Percentiles rank a stretch among this genome's conserved stretches.
These are phyloP conservation scores for Crotalus viridis DNA, from an alignment of 2,113 vertebrate species.

Conservation along the genomic window DNA sequence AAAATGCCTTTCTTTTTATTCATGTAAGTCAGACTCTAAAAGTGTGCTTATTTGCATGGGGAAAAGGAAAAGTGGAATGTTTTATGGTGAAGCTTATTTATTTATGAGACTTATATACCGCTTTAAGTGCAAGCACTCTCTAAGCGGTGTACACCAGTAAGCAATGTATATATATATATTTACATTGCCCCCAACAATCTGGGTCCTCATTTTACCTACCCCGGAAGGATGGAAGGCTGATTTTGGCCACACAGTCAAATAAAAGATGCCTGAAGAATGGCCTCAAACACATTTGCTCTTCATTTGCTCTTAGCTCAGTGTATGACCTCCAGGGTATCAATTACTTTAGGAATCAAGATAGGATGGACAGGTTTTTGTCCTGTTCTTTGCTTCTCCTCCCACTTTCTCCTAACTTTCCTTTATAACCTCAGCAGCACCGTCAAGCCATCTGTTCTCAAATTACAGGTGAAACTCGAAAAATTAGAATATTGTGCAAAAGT, in stretches of 20 bases:
- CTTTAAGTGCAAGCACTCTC: no score
- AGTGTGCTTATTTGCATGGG: not conserved
- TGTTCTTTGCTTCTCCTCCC: not conserved
- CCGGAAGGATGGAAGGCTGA: no score
- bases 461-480: not conserved
- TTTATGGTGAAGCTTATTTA: constrained; percentile 1
- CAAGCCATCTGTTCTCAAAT: not conserved
- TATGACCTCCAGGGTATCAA: not conserved
- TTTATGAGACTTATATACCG: no score
- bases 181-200: no score
- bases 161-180: no score
- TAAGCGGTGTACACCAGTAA: no score
- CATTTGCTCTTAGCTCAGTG: not conserved
- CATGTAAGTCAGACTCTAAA: not conserved
- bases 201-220: no score
- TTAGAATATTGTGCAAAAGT: no score
- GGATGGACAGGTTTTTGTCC: not conserved
- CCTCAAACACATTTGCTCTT: not conserved
- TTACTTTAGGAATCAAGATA: not conserved
- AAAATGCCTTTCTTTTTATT: not conserved
- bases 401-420: not conserved
- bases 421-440: not conserved
- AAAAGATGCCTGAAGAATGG: not conserved
- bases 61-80: not conserved
- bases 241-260: constrained; percentile 5